Percentiles rank a stretch among this genome's conserved stretches.
Evolutionary conservation across 2,113 vertebrate genomes (phyloP).

Genomic region (Parotia lawesii): DNA sequence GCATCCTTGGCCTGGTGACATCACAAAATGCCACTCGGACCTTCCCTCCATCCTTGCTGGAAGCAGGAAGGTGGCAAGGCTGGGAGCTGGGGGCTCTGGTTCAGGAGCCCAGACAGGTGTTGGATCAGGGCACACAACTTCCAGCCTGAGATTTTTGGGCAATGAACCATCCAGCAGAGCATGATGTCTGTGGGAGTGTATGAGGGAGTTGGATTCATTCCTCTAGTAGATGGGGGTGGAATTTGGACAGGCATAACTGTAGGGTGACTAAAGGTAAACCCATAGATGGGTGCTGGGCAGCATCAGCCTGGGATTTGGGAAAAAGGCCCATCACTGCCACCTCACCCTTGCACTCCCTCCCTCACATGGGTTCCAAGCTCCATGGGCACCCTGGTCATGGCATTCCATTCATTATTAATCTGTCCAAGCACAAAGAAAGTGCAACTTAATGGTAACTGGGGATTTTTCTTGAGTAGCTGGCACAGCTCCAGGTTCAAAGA

Average conservation of each 20-base stretch:
- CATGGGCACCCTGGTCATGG: rapidly evolving
- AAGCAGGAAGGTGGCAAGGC: not conserved
- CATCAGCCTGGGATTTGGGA: not conserved
- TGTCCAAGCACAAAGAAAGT: not conserved
- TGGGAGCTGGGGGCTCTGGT: not conserved
- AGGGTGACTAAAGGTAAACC: not conserved
- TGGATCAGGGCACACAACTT: not conserved
- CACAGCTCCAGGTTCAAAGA: not conserved
- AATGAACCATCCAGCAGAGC: not conserved
- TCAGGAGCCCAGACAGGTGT: not conserved
- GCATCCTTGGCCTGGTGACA: not conserved
- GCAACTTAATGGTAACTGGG: not conserved
- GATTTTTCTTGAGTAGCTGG: not conserved
- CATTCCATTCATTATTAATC: not conserved
- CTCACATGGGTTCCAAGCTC: not conserved
- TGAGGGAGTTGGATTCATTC: not conserved
- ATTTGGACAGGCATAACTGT: not conserved
- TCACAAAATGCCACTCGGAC: not conserved
- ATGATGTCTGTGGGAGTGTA: not conserved
- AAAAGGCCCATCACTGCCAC: not conserved
- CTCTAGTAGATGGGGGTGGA: not conserved
- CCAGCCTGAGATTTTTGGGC: not conserved
- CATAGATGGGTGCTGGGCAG: too few species aligned
- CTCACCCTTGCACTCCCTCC: not conserved
- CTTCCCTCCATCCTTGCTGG: not conserved